Conservation (phyloP, 2,797 vertebrate species). For the Otolemur crassicaudatus region DNA sequence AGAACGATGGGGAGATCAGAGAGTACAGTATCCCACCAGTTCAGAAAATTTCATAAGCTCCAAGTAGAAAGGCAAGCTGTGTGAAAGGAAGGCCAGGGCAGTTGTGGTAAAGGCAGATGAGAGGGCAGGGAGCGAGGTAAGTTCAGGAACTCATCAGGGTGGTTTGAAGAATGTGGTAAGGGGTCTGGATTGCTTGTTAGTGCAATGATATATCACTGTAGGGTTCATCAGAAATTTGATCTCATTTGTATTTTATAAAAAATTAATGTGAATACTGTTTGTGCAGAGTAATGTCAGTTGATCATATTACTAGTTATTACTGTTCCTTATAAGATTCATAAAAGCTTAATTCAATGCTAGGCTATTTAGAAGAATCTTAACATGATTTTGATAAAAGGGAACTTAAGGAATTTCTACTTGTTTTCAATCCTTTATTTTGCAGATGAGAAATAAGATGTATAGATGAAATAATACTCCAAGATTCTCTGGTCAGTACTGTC, state of each 20-base stretch:
- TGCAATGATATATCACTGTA: neutral
- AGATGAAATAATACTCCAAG: neutral
- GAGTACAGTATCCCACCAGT: neutral
- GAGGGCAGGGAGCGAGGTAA: neutral
- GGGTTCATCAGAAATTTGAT: neutral
- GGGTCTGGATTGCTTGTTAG: neutral
- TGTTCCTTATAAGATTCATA: neutral
- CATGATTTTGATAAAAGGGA: neutral
- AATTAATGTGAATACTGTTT: neutral
- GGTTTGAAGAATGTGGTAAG: neutral
- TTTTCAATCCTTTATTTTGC: neutral
- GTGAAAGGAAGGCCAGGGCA: neutral
- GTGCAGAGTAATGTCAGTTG: neutral
- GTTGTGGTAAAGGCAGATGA: neutral
- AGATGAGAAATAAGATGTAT: neutral
- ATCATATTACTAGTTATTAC: neutral
- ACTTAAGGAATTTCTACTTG: neutral
- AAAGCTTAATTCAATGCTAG: neutral
- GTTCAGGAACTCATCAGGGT: neutral
- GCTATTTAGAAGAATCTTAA: neutral
- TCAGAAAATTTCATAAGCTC: neutral
- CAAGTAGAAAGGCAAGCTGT: neutral
- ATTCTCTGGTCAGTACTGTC: neutral
- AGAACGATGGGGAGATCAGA: neutral
- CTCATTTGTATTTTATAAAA: neutral